These are phyloP conservation scores for Drosophila koepferae DNA, from an alignment of 2,888 invertebrate species.

Conservation along the genomic window DNA sequence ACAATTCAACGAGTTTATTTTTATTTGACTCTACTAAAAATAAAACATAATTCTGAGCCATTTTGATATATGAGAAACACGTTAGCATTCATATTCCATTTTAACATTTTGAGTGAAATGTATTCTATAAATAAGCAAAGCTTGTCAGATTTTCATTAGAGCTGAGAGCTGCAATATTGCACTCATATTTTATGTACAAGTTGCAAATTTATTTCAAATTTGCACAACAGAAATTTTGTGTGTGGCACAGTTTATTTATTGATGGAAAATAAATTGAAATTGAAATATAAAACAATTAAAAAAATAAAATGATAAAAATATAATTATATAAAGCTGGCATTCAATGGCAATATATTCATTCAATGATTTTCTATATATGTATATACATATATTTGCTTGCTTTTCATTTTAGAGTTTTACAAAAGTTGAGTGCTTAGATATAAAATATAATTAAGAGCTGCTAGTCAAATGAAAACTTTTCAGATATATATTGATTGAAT, in stretches of 20 bases:
- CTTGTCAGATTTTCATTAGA: not conserved
- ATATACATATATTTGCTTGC: too few relatives aligned
- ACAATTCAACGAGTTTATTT: not conserved
- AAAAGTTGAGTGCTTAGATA: not conserved
- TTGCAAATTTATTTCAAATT: not conserved
- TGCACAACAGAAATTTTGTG: not conserved
- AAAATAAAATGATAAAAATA: not conserved
- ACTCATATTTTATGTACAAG: not conserved
- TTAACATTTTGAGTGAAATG: not conserved
- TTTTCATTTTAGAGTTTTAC: not conserved
- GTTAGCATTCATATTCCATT: not conserved
- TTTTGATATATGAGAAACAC: not conserved
- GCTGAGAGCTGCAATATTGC: not conserved
- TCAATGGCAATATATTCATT: not conserved
- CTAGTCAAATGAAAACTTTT: constrained; percentile 8
- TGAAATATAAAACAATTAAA: not conserved
- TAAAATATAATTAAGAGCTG: constrained; percentile 5
- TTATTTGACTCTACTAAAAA: not conserved
- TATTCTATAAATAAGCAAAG: not conserved
- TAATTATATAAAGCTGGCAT: not conserved
- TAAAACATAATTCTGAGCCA: not conserved
- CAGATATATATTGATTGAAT: constrained; percentile 5
- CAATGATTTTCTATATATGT: not conserved
- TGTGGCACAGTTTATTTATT: not conserved
- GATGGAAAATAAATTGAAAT: constrained; percentile 1